Evolutionary conservation across 2,888 invertebrate species (phyloP).

Genomic region (Torymus aiolomorphi): DNA sequence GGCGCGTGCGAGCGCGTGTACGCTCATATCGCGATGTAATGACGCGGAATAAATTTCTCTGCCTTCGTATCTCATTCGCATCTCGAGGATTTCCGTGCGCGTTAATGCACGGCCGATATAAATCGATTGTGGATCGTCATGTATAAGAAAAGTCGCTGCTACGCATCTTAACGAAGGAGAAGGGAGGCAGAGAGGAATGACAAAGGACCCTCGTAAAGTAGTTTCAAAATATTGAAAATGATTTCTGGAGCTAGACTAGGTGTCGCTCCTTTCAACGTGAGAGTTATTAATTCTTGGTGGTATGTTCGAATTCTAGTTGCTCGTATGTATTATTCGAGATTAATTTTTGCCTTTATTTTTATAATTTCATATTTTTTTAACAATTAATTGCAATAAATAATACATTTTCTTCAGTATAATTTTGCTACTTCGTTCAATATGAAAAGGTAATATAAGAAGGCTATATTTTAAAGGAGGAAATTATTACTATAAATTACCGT

Average conservation of each 20-base stretch:
- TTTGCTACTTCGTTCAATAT: too few species aligned
- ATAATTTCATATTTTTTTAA: too few species aligned
- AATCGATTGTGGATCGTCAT: conserved; percentile 31
- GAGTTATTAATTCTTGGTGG: neutral
- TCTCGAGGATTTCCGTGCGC: neutral
- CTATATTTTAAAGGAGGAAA: too few species aligned
- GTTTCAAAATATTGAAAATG: conserved; percentile 24
- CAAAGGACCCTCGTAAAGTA: conserved; percentile 28
- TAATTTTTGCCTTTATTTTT: too few species aligned
- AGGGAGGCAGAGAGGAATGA: neutral
- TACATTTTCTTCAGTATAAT: too few species aligned
- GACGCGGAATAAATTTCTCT: conserved; percentile 36
- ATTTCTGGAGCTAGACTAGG: conserved; percentile 22
- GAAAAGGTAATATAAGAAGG: too few species aligned
- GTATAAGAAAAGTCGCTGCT: conserved; percentile 4
- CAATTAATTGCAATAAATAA: too few species aligned
- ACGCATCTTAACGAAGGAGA: neutral
- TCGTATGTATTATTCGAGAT: too few species aligned
- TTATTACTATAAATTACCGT: too few species aligned
- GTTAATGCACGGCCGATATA: conserved; percentile 16
- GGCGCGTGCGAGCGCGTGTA: neutral
- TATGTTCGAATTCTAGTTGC: too few species aligned
- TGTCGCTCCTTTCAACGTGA: neutral
- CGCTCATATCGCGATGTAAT: conserved; percentile 3
- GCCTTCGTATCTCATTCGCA: conserved; percentile 1